Base-by-base conservation (phyloP, 1,140 invertebrate species). In the Magallana angulata region DNA sequence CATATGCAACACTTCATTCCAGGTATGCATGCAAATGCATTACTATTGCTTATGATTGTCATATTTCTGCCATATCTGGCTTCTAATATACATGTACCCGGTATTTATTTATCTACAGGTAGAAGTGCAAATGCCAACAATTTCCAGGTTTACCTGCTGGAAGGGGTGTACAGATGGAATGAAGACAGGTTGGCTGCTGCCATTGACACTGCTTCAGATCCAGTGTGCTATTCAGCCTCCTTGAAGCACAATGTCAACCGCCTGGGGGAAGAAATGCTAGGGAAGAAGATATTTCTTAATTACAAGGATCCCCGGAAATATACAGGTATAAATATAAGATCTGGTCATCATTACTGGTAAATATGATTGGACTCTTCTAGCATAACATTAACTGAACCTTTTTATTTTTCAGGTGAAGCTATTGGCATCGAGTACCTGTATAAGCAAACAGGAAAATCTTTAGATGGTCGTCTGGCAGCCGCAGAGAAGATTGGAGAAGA, bases 121-220 rank as follows among this genome's bases (percentile, higher is more conserved):
- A 89, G 85, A 60, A 84, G 59, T 71, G 90, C 90, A 2, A 91
- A 71, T 56, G 89, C 87, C 62, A 60, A 86, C 14, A 83, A 92
- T 60, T 92, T 90, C 58, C 91, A 92, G 60, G 89, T 85, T 1
- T 91, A 87, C 68, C 68, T 91, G 57, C 30, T 91, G 60, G 90
- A 92, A 57, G 91, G 91, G 12, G 24, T 91, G n/a, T 12, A 85
- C 0, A 57, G 88, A 7, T 92, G 91, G 90, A 91, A 92, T 82
- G 68, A 85, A 18, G 87, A 90, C 86, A 82, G 90, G 36, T 59
- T 24, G 3, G 57, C 16, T 2, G 91, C 82, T 60, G 89, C 88
- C 8, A 16, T 62, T 14, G 58, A 30, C 58, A 14, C 14, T 5
- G 57, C 7, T 11, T 9, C 12, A 3, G 24, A 62, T 9, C 24